A percentile compares a stretch with the other conserved stretches of the same genome.
Evolutionary conservation across 2,113 vertebrate genomes (phyloP).

Genomic region (Sula dactylatra): DNA sequence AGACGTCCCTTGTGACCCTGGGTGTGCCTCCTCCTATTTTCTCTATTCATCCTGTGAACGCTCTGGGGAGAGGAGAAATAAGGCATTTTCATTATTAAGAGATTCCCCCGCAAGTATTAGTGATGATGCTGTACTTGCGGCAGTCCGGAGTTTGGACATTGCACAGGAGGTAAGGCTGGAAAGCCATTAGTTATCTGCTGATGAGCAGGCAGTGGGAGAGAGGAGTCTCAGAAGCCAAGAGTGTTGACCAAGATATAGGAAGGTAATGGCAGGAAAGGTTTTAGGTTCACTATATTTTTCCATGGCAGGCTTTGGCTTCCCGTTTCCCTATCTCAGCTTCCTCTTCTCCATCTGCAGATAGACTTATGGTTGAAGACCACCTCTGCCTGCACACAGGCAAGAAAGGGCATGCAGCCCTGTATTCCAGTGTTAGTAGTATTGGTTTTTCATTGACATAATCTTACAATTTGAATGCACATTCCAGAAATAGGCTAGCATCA

Average conservation of each 20-base stretch:
- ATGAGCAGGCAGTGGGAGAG: not conserved
- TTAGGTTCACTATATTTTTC: not conserved
- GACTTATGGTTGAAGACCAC: not conserved
- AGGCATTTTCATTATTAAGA: not conserved
- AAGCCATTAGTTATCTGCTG: not conserved
- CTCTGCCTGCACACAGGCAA: not conserved
- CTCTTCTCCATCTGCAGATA: not conserved
- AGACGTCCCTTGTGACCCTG: not conserved
- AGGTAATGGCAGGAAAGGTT: not conserved
- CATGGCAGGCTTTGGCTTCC: not conserved
- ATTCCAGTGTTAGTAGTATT: not conserved
- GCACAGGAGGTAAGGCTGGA: not conserved
- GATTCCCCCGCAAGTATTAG: not conserved
- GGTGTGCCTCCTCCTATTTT: not conserved
- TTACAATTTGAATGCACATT: not conserved
- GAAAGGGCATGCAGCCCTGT: not conserved
- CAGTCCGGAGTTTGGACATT: not conserved
- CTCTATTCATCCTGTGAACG: fast-evolving
- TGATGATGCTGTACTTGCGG: not conserved
- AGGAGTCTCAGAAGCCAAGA: not conserved
- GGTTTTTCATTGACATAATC: not conserved
- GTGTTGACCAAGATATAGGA: not conserved
- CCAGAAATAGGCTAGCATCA: not conserved
- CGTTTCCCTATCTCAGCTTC: not conserved
- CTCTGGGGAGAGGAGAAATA: not conserved